phyloP scores from a whole-genome alignment of 1,140 invertebrate species.

The Diachasma alloeum region DNA sequence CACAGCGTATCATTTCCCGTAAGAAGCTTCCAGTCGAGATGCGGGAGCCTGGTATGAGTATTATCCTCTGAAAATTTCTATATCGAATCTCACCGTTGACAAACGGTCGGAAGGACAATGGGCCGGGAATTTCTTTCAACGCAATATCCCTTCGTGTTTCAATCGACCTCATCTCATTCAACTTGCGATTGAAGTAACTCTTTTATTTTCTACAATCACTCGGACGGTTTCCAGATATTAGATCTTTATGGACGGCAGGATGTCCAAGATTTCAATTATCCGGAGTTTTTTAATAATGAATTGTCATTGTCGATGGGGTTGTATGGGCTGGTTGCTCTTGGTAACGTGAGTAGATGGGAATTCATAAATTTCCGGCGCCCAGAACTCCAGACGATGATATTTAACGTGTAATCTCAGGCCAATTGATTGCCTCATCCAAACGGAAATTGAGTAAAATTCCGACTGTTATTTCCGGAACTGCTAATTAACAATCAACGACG shows the following conservation, averaged over 20 bases:
- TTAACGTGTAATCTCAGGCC: constrained; percentile 35
- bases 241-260: not conserved
- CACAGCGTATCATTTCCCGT: constrained; percentile 36
- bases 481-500: constrained; percentile 29
- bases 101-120: constrained; percentile 34
- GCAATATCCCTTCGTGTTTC: constrained; percentile 27
- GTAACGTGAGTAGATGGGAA: constrained; percentile 10
- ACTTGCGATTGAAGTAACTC: not conserved
- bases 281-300: not conserved
- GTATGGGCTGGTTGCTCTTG: not conserved
- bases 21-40: constrained; percentile 43
- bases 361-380: constrained; percentile 28
- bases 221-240: not conserved
- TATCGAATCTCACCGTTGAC: constrained; percentile 33
- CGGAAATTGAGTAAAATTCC: constrained; percentile 29
- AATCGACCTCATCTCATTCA: constrained; percentile 10
- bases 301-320: not conserved
- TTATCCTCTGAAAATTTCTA: constrained; percentile 35
- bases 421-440: constrained; percentile 33
- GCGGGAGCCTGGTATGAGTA: constrained; percentile 18
- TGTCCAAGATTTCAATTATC: not conserved
- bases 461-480: constrained; percentile 34
- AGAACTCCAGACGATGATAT: constrained; percentile 10
- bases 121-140: constrained; percentile 26
- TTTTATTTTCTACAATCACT: constrained; percentile 11